These are phyloP conservation scores for Drosophila murphyi DNA, from an alignment of 1,140 invertebrate genomes.

Conservation along the genomic window DNA sequence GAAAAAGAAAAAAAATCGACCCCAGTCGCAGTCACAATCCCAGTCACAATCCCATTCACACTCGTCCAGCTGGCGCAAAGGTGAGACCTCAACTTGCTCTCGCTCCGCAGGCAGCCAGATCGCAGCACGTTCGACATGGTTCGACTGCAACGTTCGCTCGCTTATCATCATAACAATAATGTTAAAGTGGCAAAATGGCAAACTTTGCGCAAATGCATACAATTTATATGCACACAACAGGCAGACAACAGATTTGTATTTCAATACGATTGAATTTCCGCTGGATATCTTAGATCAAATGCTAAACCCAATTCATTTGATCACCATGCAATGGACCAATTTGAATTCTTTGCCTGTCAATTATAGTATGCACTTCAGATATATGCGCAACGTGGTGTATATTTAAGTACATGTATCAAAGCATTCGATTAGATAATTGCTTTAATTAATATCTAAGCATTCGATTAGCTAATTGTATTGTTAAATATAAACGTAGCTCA, in stretches of 20 bases:
- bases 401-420: too few species aligned
- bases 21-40: conserved; percentile 12
- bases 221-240: conserved; percentile 67
- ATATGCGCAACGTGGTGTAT: too few species aligned
- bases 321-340: conserved; percentile 18
- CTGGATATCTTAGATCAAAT: conserved; percentile 23
- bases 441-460: too few species aligned
- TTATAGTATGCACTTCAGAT: background rate
- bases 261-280: conserved; percentile 58
- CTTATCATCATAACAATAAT: conserved; percentile 84
- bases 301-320: background rate
- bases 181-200: conserved; percentile 84
- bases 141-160: conserved; percentile 57
- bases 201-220: conserved; percentile 75
- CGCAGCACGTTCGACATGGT: conserved; percentile 46
- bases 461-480: too few species aligned
- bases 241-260: conserved; percentile 58
- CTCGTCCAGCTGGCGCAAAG: conserved; percentile 24
- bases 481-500: too few species aligned
- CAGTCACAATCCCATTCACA: conserved; percentile 23
- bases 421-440: too few species aligned
- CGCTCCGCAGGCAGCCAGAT: conserved; percentile 38
- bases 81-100: conserved; percentile 46
- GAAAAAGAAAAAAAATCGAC: conserved; percentile 61
- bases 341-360: conserved; percentile 40